Base-by-base conservation (phyloP, 2,113 vertebrate genomes). In the Calypte anna region DNA sequence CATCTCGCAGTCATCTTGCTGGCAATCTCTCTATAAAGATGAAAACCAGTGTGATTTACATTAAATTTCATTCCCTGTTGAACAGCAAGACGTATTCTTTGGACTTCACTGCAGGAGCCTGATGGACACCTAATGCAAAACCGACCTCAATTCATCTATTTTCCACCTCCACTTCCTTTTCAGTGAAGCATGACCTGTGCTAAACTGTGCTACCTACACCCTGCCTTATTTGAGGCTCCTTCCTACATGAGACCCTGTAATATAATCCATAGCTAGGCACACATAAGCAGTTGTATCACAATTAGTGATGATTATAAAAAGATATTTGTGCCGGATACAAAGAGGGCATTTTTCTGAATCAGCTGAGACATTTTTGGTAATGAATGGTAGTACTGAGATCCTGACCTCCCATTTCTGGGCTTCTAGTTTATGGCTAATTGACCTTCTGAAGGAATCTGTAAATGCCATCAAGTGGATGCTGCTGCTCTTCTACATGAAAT, bases 301-400 rank as follows among this genome's bases (percentile, higher is more conserved):
- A 72, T 61, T 24, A 44, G 53, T 0, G 0, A 46, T 4, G 30
- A 91, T 33, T 21, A 70, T 58, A 51, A 24, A 62, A 78, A 82
- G 57, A 86, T 69, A 40, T 75, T 95, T 79, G 18, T 67, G 77
- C 63, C 72, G 79, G 38, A 33, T n/a, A 64, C 59, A 86, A 84
- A 84, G 7, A 73, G 7, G 46, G 6, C 2, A 4, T 62, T 88
- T 54, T 91, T 72, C 63, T 68, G 28, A 85, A 90, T 70, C 46
- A 95, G 53, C 55, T 46, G 88, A 64, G 78, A 55, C 44, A 63
- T 86, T 91, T 91, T 74, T 82, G 54, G 38, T 79, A 75, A 82
- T 76, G 86, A 95, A 96, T 75, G 75, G 67, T 48, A 33, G 46
- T 51, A 61, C 51, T 84, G 61, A 91, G 86, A 96, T 57, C 62